Evolutionary conservation across 2,113 vertebrate species (phyloP).

Genomic region (Lathamus discolor): DNA sequence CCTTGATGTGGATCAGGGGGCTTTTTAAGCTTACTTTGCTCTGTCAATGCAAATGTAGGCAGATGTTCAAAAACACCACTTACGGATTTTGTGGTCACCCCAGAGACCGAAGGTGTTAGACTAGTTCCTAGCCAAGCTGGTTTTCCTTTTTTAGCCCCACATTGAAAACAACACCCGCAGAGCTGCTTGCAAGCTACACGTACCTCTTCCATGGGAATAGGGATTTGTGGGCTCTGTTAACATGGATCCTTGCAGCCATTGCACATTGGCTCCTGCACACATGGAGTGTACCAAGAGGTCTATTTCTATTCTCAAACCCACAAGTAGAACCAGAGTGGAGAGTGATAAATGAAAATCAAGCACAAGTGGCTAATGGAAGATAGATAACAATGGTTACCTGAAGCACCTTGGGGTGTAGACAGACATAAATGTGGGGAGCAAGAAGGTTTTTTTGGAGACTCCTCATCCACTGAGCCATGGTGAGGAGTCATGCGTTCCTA

Average conservation of each 20-base stretch:
- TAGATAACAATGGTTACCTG: background rate
- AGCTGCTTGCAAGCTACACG: background rate
- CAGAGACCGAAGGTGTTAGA: background rate
- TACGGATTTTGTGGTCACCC: background rate
- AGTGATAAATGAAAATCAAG: background rate
- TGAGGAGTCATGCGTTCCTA: background rate
- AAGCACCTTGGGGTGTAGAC: background rate
- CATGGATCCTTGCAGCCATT: background rate
- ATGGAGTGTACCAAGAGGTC: background rate
- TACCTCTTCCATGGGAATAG: background rate
- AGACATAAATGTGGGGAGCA: background rate
- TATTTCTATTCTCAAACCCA: background rate
- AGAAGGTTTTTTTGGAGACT: background rate
- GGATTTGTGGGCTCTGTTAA: background rate
- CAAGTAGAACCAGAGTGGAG: background rate
- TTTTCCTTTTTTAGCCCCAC: background rate
- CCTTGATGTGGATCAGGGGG: accelerated
- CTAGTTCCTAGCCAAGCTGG: background rate
- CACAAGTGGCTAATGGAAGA: background rate
- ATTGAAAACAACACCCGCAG: background rate
- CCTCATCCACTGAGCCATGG: background rate
- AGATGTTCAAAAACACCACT: background rate
- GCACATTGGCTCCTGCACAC: accelerated
- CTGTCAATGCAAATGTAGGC: background rate
- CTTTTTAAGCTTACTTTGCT: background rate